Evolutionary conservation across 1,140 invertebrate genomes (phyloP).

Genomic region (Calliphora vicina): DNA sequence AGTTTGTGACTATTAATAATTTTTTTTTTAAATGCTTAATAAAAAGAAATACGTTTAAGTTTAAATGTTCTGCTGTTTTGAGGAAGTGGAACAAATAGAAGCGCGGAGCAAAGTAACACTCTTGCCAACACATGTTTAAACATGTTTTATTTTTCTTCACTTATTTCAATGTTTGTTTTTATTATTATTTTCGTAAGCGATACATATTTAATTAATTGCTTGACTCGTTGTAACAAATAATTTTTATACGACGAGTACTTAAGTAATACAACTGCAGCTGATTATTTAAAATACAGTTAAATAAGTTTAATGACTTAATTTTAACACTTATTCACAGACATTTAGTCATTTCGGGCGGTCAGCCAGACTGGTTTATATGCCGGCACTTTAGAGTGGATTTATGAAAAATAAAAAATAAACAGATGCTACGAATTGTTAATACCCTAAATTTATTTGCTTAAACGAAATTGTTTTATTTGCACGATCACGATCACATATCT

Average conservation of each 20-base stretch:
- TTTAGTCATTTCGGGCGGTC: background rate
- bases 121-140: background rate
- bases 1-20: background rate
- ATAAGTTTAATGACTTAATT: background rate
- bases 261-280: background rate
- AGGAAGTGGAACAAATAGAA: background rate
- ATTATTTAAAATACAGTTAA: background rate
- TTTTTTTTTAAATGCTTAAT: background rate
- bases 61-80: background rate
- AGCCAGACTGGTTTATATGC: background rate
- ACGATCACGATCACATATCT: no score
- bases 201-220: constrained; percentile 16
- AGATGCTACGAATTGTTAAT: background rate
- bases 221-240: constrained; percentile 3
- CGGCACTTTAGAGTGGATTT: no score
- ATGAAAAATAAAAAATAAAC: background rate
- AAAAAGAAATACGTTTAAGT: background rate
- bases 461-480: no score
- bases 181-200: background rate
- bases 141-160: background rate
- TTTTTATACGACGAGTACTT: background rate
- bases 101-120: background rate
- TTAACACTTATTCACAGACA: background rate
- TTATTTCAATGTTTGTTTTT: background rate
- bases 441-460: background rate